Evolutionary conservation across 2,888 invertebrate species (phyloP).

Genomic region (Hypomecis atomaria): DNA sequence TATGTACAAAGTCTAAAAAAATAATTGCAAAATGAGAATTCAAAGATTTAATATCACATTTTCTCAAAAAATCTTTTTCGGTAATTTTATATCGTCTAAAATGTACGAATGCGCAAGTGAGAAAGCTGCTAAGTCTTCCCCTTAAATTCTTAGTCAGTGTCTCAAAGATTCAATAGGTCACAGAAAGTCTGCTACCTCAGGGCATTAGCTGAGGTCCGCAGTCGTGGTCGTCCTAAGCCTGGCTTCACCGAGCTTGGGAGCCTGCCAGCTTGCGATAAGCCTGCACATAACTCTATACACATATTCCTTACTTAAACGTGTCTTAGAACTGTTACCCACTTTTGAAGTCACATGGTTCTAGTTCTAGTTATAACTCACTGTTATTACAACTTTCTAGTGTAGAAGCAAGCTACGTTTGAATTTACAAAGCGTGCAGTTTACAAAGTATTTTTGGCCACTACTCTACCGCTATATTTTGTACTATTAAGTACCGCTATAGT

Average conservation of each 20-base stretch:
- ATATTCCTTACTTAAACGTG: constrained; percentile 59
- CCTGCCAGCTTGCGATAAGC: constrained; percentile 63
- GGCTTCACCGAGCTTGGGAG: constrained; percentile 57
- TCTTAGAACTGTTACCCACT: constrained; percentile 36
- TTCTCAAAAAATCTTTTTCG: too few species aligned
- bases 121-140: too few species aligned
- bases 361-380: constrained; percentile 11
- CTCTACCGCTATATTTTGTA: too few species aligned
- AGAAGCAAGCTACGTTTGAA: neutral
- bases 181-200: constrained; percentile 39
- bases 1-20: too few species aligned
- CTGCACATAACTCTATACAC: constrained; percentile 55
- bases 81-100: too few species aligned
- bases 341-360: constrained; percentile 13
- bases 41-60: too few species aligned
- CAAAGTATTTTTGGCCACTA: too few species aligned
- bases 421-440: neutral
- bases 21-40: too few species aligned
- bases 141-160: neutral
- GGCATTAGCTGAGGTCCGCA: constrained; percentile 60
- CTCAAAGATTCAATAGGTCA: constrained; percentile 28
- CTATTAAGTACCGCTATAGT: too few species aligned
- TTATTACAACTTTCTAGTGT: constrained; percentile 2
- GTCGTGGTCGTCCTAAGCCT: constrained; percentile 59
- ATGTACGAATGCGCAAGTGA: too few species aligned